Evolutionary conservation across 2,797 vertebrate genomes (phyloP).

Genomic region (Cephalopachus bancanus): DNA sequence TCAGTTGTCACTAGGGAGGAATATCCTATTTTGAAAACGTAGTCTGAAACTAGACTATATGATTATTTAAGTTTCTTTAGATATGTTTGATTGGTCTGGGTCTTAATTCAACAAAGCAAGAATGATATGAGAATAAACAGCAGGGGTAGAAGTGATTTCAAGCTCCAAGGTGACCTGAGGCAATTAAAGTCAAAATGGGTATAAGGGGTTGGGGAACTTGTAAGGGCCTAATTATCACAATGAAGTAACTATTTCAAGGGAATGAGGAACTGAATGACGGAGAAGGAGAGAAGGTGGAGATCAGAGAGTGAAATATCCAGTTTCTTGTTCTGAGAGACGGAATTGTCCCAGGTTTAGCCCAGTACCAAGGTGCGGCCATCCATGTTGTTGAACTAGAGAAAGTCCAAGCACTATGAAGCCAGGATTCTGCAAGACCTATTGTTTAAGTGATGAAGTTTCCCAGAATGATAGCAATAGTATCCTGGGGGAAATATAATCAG

Average conservation of each 20-base stretch:
- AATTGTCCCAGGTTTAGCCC: background rate
- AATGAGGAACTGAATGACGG: background rate
- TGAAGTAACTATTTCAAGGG: background rate
- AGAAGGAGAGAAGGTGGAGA: background rate
- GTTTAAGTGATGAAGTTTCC: background rate
- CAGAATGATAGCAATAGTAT: background rate
- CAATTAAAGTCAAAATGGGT: background rate
- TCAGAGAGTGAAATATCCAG: background rate
- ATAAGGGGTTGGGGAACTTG: background rate
- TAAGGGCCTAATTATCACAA: background rate
- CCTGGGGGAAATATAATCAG: background rate
- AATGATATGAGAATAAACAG: background rate
- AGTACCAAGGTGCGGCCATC: background rate
- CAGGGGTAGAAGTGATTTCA: background rate
- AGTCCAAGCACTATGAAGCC: background rate
- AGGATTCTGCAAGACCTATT: background rate
- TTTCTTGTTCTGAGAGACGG: background rate
- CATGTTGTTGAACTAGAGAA: background rate
- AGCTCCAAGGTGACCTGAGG: background rate
- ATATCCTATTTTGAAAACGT: slow-evolving; percentile 7
- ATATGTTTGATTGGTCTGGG: background rate
- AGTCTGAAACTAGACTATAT: background rate
- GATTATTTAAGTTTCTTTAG: slow-evolving; percentile 27
- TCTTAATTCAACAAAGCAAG: background rate
- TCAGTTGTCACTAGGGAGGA: slow-evolving; percentile 21